These are phyloP conservation scores for Pithys albifrons DNA, from an alignment of 2,113 vertebrate species.

Conservation along the genomic window DNA sequence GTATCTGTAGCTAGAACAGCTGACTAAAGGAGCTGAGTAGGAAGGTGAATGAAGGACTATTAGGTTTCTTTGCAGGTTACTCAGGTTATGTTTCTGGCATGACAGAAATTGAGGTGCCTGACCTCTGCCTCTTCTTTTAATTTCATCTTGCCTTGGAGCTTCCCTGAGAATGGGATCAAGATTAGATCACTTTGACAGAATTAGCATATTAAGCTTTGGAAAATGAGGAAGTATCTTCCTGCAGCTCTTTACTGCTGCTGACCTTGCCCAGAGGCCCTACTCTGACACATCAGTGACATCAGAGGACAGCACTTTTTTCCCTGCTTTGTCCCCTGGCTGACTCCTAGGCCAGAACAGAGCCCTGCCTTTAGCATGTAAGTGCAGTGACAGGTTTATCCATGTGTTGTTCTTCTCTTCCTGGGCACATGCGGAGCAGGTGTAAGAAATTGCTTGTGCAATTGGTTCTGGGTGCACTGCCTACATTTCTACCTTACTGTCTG, in stretches of 20 bases:
- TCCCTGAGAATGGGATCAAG: not conserved
- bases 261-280: not conserved
- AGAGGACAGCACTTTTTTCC: not conserved
- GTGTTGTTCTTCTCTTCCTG: not conserved
- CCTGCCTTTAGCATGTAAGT: not conserved
- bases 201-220: not conserved
- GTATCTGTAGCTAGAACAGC: not conserved
- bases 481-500: not conserved
- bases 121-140: not conserved
- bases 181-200: not conserved
- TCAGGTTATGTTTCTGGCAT: not conserved
- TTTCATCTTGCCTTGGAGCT: not conserved
- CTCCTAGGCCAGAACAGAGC: not conserved
- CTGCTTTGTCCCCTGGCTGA: fast-evolving
- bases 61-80: not conserved
- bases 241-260: not conserved
- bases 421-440: fast-evolving
- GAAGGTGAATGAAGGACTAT: not conserved
- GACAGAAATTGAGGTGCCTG: not conserved
- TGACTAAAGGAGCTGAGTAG: not conserved
- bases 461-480: fast-evolving
- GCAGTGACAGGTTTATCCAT: not conserved
- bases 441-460: not conserved
- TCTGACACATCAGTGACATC: not conserved
- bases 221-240: not conserved